Evolutionary conservation across 2,797 vertebrate genomes (phyloP).

Genomic region (Neomorphus geoffroyi): DNA sequence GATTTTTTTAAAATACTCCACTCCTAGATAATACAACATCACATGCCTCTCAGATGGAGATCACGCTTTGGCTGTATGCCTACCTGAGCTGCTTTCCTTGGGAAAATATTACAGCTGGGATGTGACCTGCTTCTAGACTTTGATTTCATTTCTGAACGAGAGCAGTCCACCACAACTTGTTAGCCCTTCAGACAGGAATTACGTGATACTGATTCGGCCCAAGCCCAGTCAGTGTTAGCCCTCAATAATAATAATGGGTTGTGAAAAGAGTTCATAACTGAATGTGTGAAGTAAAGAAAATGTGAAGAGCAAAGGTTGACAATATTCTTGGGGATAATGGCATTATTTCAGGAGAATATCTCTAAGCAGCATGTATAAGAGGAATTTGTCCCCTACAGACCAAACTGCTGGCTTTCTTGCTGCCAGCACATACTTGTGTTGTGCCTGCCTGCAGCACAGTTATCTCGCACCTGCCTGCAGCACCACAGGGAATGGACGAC

Average conservation of each 20-base stretch:
- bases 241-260: conserved; percentile 29
- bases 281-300: background rate
- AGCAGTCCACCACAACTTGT: too few relatives aligned
- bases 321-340: background rate
- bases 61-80: background rate
- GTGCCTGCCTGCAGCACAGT: too few relatives aligned
- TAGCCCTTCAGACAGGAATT: too few relatives aligned
- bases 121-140: conserved; percentile 35
- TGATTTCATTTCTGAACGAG: too few relatives aligned
- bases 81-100: background rate
- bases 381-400: background rate
- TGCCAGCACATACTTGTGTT: background rate
- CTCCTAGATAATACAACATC: background rate
- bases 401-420: background rate
- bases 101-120: conserved; percentile 45
- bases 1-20: background rate
- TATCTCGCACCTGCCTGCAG: too few relatives aligned
- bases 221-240: background rate
- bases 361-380: background rate
- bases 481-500: too few relatives aligned
- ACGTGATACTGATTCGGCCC: too few relatives aligned
- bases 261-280: conserved; percentile 41
- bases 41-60: background rate
- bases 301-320: conserved; percentile 28
- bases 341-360: conserved; percentile 4